phyloP scores from a whole-genome alignment of 2,888 invertebrate species.

The Agonopterix subpropinquella region DNA sequence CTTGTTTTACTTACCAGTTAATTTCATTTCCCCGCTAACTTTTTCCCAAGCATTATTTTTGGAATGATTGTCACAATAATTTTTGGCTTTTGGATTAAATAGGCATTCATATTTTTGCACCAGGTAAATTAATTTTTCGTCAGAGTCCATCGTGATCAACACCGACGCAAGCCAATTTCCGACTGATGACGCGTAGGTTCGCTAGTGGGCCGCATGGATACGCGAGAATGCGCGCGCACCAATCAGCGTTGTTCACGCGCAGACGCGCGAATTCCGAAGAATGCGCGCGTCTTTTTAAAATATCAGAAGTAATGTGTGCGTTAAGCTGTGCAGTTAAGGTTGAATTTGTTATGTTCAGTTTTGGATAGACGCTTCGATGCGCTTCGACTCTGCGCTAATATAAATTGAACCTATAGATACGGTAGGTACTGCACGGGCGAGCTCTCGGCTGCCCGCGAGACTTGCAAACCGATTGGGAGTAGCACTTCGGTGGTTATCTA shows the following conservation, averaged over 20 bases:
- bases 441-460: too few relatives aligned
- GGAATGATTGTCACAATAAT: constrained; percentile 4
- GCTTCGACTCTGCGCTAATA: background rate
- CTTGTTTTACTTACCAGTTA: background rate
- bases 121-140: background rate
- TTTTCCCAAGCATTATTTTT: background rate
- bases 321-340: background rate
- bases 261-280: constrained; percentile 1
- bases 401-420: background rate
- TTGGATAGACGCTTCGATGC: background rate
- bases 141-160: background rate
- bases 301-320: background rate
- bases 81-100: constrained; percentile 3
- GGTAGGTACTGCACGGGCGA: too few relatives aligned
- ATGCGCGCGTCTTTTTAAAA: background rate
- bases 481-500: too few relatives aligned
- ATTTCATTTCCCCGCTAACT: background rate
- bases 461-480: too few relatives aligned
- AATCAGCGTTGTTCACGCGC: background rate
- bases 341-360: background rate
- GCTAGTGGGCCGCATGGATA: too few relatives aligned
- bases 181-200: too few relatives aligned
- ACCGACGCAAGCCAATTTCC: too few relatives aligned
- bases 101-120: constrained; percentile 2
- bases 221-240: background rate